These are phyloP conservation scores for Andrena bicolor DNA, from an alignment of 2,888 invertebrate species.

Conservation along the genomic window DNA sequence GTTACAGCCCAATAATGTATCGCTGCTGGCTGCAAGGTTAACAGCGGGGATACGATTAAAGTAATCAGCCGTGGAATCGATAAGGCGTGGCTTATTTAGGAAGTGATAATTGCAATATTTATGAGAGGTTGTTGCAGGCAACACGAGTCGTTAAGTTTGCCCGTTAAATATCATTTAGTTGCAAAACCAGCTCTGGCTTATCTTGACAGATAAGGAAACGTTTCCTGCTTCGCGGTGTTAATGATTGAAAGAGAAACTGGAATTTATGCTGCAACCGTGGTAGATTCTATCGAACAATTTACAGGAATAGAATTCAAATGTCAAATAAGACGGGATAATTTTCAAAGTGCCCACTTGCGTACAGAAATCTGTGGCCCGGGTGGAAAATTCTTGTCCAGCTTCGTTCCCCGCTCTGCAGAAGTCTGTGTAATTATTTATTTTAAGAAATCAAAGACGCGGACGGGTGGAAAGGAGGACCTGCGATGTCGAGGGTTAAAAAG, in stretches of 20 bases:
- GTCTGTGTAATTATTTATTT: not conserved
- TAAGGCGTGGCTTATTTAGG: constrained; percentile 55
- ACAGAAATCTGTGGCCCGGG: no score
- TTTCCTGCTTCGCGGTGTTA: constrained; percentile 30
- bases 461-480: not conserved
- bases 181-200: constrained; percentile 51
- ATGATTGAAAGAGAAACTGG: constrained; percentile 26
- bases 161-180: constrained; percentile 48
- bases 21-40: constrained; percentile 46
- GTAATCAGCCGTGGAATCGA: constrained; percentile 53
- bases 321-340: no score
- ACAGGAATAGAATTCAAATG: not conserved
- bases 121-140: constrained; percentile 27
- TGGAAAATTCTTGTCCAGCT: no score
- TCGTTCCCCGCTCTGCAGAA: no score
- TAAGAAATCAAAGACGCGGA: not conserved
- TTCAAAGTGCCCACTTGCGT: no score
- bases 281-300: not conserved
- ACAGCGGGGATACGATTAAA: constrained; percentile 48
- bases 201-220: constrained; percentile 23
- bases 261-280: not conserved
- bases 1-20: constrained; percentile 40
- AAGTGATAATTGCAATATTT: constrained; percentile 56
- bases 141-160: constrained; percentile 35
- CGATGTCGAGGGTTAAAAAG: not conserved